A percentile compares a stretch with the other conserved stretches of the same genome.
These are phyloP conservation scores for Hippocampus comes DNA, from an alignment of 2,113 vertebrate species.

Conservation along the genomic window DNA sequence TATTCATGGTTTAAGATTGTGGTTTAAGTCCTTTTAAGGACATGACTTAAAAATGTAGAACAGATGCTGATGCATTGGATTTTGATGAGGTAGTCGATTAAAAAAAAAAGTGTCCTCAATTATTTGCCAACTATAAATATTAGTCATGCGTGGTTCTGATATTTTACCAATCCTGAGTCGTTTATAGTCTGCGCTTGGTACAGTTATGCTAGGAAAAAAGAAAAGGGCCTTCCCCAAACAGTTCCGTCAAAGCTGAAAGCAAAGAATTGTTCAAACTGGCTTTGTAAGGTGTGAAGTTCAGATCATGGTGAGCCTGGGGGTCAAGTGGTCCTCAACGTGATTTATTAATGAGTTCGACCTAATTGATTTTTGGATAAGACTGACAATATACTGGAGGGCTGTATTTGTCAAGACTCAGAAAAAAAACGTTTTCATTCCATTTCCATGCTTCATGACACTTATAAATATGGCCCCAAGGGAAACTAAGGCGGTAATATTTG, in stretches of 20 bases:
- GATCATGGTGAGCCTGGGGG: too few species aligned
- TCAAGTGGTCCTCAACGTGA: too few species aligned
- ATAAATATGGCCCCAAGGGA: neutral
- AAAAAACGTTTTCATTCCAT: neutral
- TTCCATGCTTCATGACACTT: neutral
- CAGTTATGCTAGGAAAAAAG: too few species aligned
- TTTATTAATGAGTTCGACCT: too few species aligned
- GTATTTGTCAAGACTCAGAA: neutral
- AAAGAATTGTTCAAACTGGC: too few species aligned
- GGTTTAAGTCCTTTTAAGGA: slow-evolving; percentile 5
- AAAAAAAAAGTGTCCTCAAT: neutral
- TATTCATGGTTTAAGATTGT: slow-evolving; percentile 40
- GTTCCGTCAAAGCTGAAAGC: too few species aligned
- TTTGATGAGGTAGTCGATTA: slow-evolving; percentile 2
- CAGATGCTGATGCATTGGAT: slow-evolving; percentile 16
- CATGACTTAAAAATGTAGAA: slow-evolving; percentile 36
- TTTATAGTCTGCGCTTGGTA: neutral
- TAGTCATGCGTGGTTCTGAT: neutral
- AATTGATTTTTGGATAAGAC: too few species aligned
- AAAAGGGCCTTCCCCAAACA: too few species aligned
- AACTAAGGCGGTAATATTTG: neutral
- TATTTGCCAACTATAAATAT: neutral
- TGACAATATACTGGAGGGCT: too few species aligned
- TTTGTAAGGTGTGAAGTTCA: too few species aligned
- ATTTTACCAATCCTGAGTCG: neutral